Evolutionary conservation across 2,113 vertebrate species (phyloP).

Genomic region (Ceuthmochares aereus): DNA sequence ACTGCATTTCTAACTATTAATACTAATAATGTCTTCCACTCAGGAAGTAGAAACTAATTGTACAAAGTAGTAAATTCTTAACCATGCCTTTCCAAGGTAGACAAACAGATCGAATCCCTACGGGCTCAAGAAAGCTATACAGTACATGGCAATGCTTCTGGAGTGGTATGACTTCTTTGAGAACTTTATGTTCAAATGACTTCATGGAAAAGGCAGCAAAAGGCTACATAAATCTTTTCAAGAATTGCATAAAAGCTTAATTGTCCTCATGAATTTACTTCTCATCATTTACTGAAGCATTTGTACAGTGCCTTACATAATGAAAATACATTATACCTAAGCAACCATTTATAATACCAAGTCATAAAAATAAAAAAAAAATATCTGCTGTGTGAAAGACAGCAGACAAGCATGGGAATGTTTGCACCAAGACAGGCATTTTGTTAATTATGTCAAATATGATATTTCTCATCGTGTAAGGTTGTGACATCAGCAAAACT

Average conservation of each 20-base stretch:
- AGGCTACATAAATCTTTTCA: background rate
- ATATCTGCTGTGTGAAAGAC: background rate
- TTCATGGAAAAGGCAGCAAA: background rate
- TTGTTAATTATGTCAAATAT: background rate
- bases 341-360: background rate
- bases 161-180: background rate
- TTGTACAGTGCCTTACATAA: background rate
- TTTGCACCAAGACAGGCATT: background rate
- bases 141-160: background rate
- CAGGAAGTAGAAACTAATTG: background rate
- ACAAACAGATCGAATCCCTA: background rate
- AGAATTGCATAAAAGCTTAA: background rate
- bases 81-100: accelerated
- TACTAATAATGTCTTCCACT: background rate
- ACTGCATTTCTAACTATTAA: background rate
- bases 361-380: background rate
- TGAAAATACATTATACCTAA: background rate
- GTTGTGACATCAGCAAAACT: background rate
- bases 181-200: background rate
- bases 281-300: background rate
- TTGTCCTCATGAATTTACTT: background rate
- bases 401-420: background rate
- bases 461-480: background rate
- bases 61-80: background rate
- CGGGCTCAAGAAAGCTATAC: accelerated